Evolutionary conservation across 2,113 vertebrate species (phyloP).

Genomic region (Trematocara stigmaticum): DNA sequence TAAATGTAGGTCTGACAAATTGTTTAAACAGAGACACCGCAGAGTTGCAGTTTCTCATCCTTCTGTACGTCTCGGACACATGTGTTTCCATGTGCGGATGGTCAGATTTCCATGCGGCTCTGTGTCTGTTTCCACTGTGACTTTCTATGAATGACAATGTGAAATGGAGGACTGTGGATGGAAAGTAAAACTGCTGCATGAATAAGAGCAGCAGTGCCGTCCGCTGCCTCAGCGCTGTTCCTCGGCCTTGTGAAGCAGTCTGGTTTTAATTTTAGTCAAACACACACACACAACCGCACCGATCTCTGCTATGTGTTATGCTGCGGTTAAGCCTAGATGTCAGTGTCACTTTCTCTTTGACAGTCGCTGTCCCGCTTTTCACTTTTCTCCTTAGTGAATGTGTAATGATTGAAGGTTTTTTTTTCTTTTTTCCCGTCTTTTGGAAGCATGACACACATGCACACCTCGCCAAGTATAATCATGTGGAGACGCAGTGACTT

Average conservation of each 20-base stretch:
- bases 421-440: neutral
- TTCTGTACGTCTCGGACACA: neutral
- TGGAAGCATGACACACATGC: neutral
- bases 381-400: neutral
- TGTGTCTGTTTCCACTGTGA: slow-evolving; percentile 9
- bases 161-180: neutral
- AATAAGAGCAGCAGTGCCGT: neutral
- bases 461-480: neutral
- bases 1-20: neutral
- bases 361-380: neutral
- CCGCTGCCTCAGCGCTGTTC: slow-evolving; percentile 18
- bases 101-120: neutral
- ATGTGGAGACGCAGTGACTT: neutral
- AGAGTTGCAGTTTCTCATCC: neutral
- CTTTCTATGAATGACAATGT: slow-evolving; percentile 5
- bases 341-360: slow-evolving; percentile 23
- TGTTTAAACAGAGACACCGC: neutral
- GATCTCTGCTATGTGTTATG: slow-evolving; percentile 18
- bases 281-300: neutral
- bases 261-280: slow-evolving; percentile 39
- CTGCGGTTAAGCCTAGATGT: slow-evolving; percentile 16
- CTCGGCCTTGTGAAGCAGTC: neutral
- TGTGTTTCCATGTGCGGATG: neutral
- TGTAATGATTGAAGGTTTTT: neutral
- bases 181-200: neutral